Percentiles rank a stretch among this genome's conserved stretches.
Conservation (phyloP, 2,888 invertebrate species). For the Uropetala carovei region DNA sequence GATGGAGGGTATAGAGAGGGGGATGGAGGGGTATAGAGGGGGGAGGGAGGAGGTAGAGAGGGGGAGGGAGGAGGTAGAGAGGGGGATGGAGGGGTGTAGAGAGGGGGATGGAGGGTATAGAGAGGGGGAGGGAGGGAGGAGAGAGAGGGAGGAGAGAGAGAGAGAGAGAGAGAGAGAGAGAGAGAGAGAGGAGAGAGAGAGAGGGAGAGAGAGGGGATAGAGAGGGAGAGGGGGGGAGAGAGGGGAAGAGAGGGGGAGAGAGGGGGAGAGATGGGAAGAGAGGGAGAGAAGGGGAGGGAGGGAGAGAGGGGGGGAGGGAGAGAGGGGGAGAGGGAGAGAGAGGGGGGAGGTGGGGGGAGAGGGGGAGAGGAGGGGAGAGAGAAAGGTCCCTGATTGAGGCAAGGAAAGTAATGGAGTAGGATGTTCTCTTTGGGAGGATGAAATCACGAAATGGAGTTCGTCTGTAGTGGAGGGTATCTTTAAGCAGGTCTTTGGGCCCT, state of each 20-base stretch:
- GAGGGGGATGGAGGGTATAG: no score
- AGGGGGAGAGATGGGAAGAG: not conserved
- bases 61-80: no score
- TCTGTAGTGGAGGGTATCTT: no score
- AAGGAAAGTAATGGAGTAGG: not conserved
- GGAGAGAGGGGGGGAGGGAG: not conserved
- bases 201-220: not conserved
- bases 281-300: not conserved
- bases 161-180: not conserved
- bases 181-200: not conserved
- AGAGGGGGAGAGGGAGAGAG: not conserved
- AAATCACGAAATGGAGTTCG: not conserved
- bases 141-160: not conserved
- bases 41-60: no score
- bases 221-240: no score
- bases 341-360: not conserved
- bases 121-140: not conserved
- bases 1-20: no score
- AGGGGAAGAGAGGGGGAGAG: no score
- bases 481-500: no score
- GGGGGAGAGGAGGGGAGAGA: not conserved
- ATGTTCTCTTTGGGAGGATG: not conserved
- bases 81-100: not conserved
- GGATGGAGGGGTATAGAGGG: no score
- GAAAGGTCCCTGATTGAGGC: not conserved